These are phyloP conservation scores for Amazona ochrocephala DNA, from an alignment of 2,797 vertebrate genomes.

Conservation along the genomic window DNA sequence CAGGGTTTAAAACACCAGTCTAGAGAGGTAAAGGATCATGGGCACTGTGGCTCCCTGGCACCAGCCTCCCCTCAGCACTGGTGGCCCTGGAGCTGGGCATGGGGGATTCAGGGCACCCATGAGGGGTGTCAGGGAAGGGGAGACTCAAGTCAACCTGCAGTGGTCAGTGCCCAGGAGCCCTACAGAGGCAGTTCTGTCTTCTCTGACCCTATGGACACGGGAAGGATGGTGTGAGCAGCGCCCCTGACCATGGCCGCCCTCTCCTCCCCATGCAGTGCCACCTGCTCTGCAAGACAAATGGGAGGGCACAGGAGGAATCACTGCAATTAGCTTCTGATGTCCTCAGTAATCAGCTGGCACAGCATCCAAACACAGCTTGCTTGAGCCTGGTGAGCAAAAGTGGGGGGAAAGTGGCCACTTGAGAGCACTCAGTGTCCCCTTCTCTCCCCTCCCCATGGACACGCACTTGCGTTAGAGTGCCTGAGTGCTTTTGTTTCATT, in stretches of 20 bases:
- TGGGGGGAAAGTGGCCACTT: not conserved
- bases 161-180: not conserved
- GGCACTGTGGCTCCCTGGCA: not conserved
- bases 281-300: not conserved
- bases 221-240: not conserved
- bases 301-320: not conserved
- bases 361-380: constrained; percentile 17
- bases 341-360: constrained; percentile 28
- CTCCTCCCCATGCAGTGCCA: not conserved
- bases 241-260: not conserved
- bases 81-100: not conserved
- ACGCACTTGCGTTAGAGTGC: not conserved
- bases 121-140: not conserved
- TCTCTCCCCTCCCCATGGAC: not conserved
- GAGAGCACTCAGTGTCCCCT: constrained; percentile 1
- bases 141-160: not conserved
- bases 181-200: fast-evolving
- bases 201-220: not conserved
- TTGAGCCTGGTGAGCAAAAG: not conserved
- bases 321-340: not conserved
- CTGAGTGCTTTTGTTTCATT: constrained; percentile 42
- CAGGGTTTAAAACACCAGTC: not conserved
- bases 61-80: not conserved
- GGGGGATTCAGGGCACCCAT: not conserved
- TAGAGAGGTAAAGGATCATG: not conserved